Percentiles rank a stretch among this genome's conserved stretches.
Evolutionary conservation across 2,797 vertebrate species (phyloP).

Genomic region (Sebastes cheni): DNA sequence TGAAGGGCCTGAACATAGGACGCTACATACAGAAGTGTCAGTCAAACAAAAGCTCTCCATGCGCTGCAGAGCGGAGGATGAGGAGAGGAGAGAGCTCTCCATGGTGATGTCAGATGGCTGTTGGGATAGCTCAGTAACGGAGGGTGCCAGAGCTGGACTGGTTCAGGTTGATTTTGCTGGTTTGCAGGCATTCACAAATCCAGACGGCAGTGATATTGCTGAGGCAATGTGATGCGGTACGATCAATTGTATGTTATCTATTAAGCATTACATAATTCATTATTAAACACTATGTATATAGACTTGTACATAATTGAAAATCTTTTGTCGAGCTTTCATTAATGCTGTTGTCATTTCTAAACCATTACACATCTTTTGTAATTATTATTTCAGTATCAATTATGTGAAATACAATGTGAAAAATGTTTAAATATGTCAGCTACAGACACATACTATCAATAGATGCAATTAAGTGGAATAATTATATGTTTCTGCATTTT

Average conservation of each 20-base stretch:
- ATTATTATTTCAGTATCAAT: neutral
- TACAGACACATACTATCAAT: neutral
- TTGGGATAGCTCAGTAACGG: neutral
- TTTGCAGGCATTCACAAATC: neutral
- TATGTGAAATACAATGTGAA: neutral
- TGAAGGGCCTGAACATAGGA: constrained; percentile 21
- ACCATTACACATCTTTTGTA: neutral
- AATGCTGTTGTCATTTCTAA: neutral
- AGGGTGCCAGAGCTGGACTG: neutral
- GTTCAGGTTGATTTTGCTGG: neutral
- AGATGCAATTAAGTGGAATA: neutral
- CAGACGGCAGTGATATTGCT: neutral
- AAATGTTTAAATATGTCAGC: neutral
- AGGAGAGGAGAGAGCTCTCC: constrained; percentile 1
- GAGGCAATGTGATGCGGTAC: neutral
- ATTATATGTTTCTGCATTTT: neutral
- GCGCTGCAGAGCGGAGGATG: constrained; percentile 18
- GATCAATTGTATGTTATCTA: neutral
- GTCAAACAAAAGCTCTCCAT: constrained; percentile 48
- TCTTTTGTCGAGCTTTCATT: neutral
- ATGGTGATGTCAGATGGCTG: constrained; percentile 29
- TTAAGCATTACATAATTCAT: constrained; percentile 1
- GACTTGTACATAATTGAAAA: constrained; percentile 9
- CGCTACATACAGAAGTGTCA: constrained; percentile 37
- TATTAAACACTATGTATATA: constrained; percentile 7